Base-by-base conservation (phyloP, 2,113 vertebrate species). In the Alligator mississippiensis region DNA sequence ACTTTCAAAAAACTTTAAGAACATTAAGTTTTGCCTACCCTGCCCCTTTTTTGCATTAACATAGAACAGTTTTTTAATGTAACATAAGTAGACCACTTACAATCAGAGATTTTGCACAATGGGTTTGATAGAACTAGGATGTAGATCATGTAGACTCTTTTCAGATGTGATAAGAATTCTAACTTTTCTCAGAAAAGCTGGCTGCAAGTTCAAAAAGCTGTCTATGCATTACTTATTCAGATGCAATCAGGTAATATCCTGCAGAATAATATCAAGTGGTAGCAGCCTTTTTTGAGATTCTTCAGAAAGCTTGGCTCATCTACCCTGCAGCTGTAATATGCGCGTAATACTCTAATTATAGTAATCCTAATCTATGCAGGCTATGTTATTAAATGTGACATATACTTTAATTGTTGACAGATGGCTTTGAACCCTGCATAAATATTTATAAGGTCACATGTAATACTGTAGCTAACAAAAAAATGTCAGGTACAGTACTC, bases 321-420 rank as follows among this genome's bases (percentile, higher is more conserved):
- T 77, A 80, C 87, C 91, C 79, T 92, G 88, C 94, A 96, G 93
- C 92, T 96, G 94, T 92, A 93, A 92, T 93, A 90, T 80, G 21
- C 77, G 61, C 3, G 10, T n/a, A 89, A 85, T n/a, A 77, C 24
- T 92, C 96, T 97, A 96, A 97, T 96, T 96, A 96, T 91, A 95
- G 95, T 84, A 95, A 94, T 92, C 84, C n/a, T 93, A 94, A 96
- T 96, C 90, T 96, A 92, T 89, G 75, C 80, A 87, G 93, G 68
- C 86, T 94, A 72, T 74, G 64, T 80, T 94, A 95, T 96, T 95
- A 96, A 96, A 94, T 0, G 60, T 96, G 94, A 93, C 93, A 93
- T 96, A 93, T 83, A 92, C 93, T 96, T 92, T 96, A 96, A 95
- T 95, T 95, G 96, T 93, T 93, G 96, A 94, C 96, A 97, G 95